phyloP scores from a whole-genome alignment of 2,113 vertebrate genomes.

The Bufo gargarizans region DNA sequence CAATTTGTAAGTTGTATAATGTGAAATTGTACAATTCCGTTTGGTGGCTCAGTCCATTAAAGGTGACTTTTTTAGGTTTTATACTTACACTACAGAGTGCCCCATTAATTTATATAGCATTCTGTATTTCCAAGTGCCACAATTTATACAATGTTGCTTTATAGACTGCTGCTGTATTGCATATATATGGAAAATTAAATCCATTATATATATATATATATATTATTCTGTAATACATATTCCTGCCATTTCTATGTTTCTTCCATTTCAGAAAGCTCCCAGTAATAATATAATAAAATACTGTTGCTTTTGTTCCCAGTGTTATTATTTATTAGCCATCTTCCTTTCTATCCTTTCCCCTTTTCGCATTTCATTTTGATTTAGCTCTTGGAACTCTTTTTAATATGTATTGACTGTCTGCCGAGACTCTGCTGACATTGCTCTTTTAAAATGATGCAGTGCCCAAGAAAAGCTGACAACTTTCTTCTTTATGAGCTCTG shows the following conservation, averaged over 20 bases:
- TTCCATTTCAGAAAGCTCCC: neutral
- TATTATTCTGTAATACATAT: neutral
- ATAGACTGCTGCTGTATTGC: slow-evolving; percentile 12
- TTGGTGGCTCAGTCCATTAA: neutral
- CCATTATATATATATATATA: slow-evolving; percentile 2
- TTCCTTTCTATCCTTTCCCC: slow-evolving; percentile 47
- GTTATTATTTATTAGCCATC: slow-evolving; percentile 57
- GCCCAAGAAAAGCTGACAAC: slow-evolving; percentile 79
- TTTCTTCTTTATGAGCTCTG: slow-evolving; percentile 89
- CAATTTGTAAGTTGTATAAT: no score
- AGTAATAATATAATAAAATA: slow-evolving; percentile 36
- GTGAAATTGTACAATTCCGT: neutral
- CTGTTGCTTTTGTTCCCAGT: slow-evolving; percentile 32
- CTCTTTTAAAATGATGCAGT: slow-evolving; percentile 78
- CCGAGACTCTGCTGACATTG: slow-evolving; percentile 80
- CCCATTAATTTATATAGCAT: neutral
- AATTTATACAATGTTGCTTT: neutral
- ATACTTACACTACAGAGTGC: neutral
- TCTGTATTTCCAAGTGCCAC: neutral
- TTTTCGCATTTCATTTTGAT: slow-evolving; percentile 70
- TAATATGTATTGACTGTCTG: slow-evolving; percentile 89
- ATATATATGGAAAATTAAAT: slow-evolving; percentile 20
- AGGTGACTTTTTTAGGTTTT: neutral
- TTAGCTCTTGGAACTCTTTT: slow-evolving; percentile 72
- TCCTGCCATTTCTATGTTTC: neutral